Evolutionary conservation across 2,888 invertebrate species (phyloP).

Genomic region (Rotaria socialis): DNA sequence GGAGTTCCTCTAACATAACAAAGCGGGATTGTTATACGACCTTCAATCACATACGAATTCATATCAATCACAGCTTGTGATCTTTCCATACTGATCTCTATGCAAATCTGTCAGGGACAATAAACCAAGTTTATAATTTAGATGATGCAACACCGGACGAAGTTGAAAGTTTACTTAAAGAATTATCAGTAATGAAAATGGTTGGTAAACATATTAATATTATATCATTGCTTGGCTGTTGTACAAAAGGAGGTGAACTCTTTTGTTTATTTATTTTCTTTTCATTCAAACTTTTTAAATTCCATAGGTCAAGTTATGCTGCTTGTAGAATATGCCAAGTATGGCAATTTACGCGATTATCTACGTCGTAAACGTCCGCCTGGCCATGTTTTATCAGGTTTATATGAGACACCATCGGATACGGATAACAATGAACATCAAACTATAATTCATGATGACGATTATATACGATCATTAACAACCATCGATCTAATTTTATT

Average conservation of each 20-base stretch:
- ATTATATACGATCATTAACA: not conserved
- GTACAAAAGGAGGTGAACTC: conserved; percentile 57
- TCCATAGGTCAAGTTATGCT: not conserved
- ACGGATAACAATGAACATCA: conserved; percentile 9
- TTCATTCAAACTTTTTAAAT: not conserved
- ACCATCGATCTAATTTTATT: conserved; percentile 42
- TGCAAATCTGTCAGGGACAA: no score
- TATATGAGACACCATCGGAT: not conserved
- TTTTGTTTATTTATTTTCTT: no score
- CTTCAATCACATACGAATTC: no score
- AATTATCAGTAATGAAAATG: conserved; percentile 97
- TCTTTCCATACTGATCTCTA: no score
- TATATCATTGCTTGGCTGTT: conserved; percentile 87
- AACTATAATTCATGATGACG: not conserved
- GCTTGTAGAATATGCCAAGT: conserved; percentile 45
- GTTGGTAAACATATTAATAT: conserved; percentile 81
- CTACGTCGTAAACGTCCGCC: conserved; percentile 10
- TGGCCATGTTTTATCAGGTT: not conserved
- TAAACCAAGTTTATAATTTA: conserved; percentile 53
- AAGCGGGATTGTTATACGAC: no score
- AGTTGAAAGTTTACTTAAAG: conserved; percentile 89
- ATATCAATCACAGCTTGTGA: no score
- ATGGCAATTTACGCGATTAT: conserved; percentile 45
- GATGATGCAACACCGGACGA: conserved; percentile 94
- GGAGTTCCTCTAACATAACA: no score